phyloP scores from a whole-genome alignment of 1,140 invertebrate genomes.

The Drosophila persimilis region DNA sequence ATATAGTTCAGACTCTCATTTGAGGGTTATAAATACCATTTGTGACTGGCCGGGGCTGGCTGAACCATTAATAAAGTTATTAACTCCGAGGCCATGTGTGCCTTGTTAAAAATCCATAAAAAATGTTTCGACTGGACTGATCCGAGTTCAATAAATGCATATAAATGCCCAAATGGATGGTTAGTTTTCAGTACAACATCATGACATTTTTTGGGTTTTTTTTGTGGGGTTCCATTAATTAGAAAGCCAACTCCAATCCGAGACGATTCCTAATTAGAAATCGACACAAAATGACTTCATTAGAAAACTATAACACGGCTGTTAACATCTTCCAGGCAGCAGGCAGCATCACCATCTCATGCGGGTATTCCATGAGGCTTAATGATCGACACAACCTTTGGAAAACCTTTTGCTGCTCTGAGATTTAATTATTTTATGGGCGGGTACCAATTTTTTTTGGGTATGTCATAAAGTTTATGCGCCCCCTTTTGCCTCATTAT shows the following conservation, averaged over 20 bases:
- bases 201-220: neutral
- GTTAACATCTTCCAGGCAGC: constrained; percentile 58
- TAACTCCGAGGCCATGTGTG: constrained; percentile 44
- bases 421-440: constrained; percentile 70
- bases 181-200: constrained; percentile 37
- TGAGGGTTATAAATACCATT: constrained; percentile 67
- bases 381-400: constrained; percentile 42
- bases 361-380: constrained; percentile 38
- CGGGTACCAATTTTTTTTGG: constrained; percentile 10
- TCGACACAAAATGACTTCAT: constrained; percentile 70
- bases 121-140: constrained; percentile 37
- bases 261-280: constrained; percentile 71
- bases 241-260: constrained; percentile 52
- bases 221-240: constrained; percentile 58
- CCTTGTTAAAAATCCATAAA: constrained; percentile 76
- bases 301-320: constrained; percentile 79
- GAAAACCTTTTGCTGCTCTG: constrained; percentile 23
- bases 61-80: constrained; percentile 69
- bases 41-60: constrained; percentile 1
- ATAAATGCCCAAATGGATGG: constrained; percentile 50
- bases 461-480: constrained; percentile 38
- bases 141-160: constrained; percentile 68
- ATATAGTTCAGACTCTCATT: constrained; percentile 74
- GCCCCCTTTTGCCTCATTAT: constrained; percentile 31
- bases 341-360: constrained; percentile 25